Evolutionary conservation across 2,113 vertebrate genomes (phyloP), one percentile per base, ranked within the genome.

Genomic region (Rissa tridactyla): DNA sequence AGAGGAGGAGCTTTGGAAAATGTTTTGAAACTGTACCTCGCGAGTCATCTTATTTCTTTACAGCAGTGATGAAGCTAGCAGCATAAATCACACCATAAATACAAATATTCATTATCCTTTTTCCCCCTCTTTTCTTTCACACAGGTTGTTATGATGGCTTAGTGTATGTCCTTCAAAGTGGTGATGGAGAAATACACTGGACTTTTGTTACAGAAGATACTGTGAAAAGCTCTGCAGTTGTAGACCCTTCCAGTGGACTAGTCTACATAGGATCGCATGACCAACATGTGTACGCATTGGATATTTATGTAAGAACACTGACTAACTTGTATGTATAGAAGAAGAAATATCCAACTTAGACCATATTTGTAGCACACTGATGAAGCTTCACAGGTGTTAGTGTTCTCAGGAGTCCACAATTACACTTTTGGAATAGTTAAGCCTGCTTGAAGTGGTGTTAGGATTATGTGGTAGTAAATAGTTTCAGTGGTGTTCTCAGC

Each of bases 251-350:
- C 86, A 98, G 98, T 38, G 99, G 99, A 22, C 94, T 99, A 68
- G 68, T 99, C 62, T 98, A 99, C 22, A 29, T 99, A 51, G 99
- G 99, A 10, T 99, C 99, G 3, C 99, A 99, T 70, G 99, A 99
- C 76, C 98, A 99, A 5, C 98, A 98, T 5, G 73, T 98, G 7
- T 99, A 99, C 49, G 99, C 99, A 92, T 96, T 99, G 94, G 97
- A 99, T 90, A 98, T 99, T 94, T 97, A 99, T 96, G 99, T 99
- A 98, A 97, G 98, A 83, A 54, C 20, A 62, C 30, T 57, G 49
- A 60, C 21, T 51, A 14, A 51, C n/a, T 65, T 80, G 11, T 52
- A 42, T 11, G 9, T 76, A 15, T 27, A 61, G 12, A 49, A 64
- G 20, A 91, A 60, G n/a, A 71, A 65, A 61, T 82, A 57, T 0